These are phyloP conservation scores for Petaurus breviceps DNA, from an alignment of 2,113 vertebrate species.

Conservation along the genomic window DNA sequence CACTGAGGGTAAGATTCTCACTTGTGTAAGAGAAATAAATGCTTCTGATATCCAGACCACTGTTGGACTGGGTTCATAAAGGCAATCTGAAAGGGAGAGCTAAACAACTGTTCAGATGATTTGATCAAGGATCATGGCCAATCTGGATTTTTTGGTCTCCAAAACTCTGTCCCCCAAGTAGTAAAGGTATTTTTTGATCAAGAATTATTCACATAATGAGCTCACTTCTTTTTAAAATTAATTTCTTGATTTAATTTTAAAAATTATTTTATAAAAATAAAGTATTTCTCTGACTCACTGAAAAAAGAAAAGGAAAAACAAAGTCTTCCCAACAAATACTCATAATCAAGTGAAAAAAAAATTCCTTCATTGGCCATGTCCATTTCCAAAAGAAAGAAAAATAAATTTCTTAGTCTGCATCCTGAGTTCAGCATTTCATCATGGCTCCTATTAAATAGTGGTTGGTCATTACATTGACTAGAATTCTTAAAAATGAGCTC, in stretches of 20 bases:
- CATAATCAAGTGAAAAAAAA: not conserved
- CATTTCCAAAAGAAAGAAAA: not conserved
- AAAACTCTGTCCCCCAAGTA: not conserved
- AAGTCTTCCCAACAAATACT: not conserved
- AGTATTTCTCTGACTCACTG: not conserved
- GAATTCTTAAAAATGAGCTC: not conserved
- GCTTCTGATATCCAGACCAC: slow-evolving; percentile 6
- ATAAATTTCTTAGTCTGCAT: not conserved
- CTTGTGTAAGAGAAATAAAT: not conserved
- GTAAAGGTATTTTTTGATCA: not conserved
- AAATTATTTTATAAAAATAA: not conserved
- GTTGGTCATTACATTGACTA: not conserved
- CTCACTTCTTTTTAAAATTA: not conserved
- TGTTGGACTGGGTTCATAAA: not conserved
- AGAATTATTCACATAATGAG: not conserved
- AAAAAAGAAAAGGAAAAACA: not conserved
- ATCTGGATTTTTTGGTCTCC: slow-evolving; percentile 3
- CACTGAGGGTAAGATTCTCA: not conserved
- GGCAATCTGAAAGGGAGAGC: not conserved
- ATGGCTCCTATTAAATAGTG: not conserved
- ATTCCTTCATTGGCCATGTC: not conserved
- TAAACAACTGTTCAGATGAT: not conserved
- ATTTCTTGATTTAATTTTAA: not conserved
- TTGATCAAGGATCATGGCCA: not conserved
- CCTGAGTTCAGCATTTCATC: not conserved